Evolutionary conservation across 2,113 vertebrate genomes (phyloP), one percentile per base, ranked within the genome.

Genomic region (Rhinopomastus cyanomelas): DNA sequence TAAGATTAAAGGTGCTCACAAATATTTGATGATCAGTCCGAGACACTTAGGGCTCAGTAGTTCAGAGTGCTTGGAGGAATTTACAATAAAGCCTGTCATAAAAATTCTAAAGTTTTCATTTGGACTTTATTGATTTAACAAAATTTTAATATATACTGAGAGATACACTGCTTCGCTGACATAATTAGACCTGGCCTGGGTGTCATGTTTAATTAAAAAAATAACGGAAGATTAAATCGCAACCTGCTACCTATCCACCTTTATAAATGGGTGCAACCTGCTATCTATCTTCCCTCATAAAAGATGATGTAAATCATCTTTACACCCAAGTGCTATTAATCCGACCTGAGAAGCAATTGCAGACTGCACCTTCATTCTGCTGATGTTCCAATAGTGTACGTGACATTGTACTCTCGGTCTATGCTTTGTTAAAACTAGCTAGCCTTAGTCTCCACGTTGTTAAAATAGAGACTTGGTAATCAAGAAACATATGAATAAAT

Each of bases 231-330:
- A 76, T 53, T 76, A 85, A 94, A 74, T 59, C 3, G 5, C 69
- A 93, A 73, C 55, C 72, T 91, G 79, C 59, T 91, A 65, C 74
- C 80, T 81, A 91, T 73, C 75, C 34, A 87, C 30, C 25, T 25
- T 46, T 67, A 73, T 77, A 72, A 88, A 88, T 42, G 39, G 11
- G 39, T 42, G 39, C 15, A 42, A 42, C 59, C 71, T 91, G 79
- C 59, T 91, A 64, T 78, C 80, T 81, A 91, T 77, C 75, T 30
- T 85, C 30, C 21, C 29, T 46, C 64, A 73, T 77, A 72, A 88
- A 88, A 73, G 27, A 56, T 59, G 20, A 80, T 48, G 23, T 52
- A 90, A 90, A 95, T 90, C 83, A 81, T 59, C 76, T 59, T 85
- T 59, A 81, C 23, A 78, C 8, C 5, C 34, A 71, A 86, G 37